A percentile compares a stretch with the other conserved stretches of the same genome.
Conservation (phyloP, 1,140 invertebrate genomes). For the Drosophila ananassae region DNA sequence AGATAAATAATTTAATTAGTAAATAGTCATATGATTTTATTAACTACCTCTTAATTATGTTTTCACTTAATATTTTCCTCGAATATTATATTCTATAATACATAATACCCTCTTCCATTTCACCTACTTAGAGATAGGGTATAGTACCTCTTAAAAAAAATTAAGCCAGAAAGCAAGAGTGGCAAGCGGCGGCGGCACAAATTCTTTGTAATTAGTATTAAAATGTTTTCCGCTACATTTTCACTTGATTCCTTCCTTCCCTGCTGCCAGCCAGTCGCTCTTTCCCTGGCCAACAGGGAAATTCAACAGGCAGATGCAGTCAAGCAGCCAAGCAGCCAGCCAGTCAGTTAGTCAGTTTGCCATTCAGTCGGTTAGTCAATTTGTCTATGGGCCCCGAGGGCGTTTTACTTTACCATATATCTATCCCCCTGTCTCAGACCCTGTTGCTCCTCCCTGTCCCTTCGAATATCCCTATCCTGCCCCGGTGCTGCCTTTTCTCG, state of each 20-base stretch:
- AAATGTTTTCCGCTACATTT: slow-evolving; percentile 82
- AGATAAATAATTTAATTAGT: no score
- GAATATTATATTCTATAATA: no score
- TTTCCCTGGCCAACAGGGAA: slow-evolving; percentile 6
- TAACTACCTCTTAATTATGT: no score
- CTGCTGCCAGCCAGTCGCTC: slow-evolving; percentile 38
- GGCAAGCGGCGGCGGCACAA: slow-evolving; percentile 71
- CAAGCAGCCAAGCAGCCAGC: slow-evolving; percentile 14
- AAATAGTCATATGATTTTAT: no score
- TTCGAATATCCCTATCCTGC: slow-evolving; percentile 26
- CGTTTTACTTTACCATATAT: slow-evolving; percentile 41
- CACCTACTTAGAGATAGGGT: neutral
- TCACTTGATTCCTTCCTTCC: slow-evolving; percentile 68
- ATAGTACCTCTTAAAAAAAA: slow-evolving; percentile 1
- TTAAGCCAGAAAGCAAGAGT: slow-evolving; percentile 65
- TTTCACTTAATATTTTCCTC: no score
- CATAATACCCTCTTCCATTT: no score
- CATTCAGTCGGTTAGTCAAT: slow-evolving; percentile 78
- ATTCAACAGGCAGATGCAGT: slow-evolving; percentile 32
- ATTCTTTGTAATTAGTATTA: slow-evolving; percentile 83
- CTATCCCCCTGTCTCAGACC: slow-evolving; percentile 1
- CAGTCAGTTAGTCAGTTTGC: slow-evolving; percentile 42
- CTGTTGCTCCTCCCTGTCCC: slow-evolving; percentile 14
- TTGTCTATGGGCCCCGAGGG: slow-evolving; percentile 73
- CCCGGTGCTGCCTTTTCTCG: slow-evolving; percentile 54